These are phyloP conservation scores for Nycticebus coucang DNA, from an alignment of 2,113 vertebrate genomes.

Conservation along the genomic window DNA sequence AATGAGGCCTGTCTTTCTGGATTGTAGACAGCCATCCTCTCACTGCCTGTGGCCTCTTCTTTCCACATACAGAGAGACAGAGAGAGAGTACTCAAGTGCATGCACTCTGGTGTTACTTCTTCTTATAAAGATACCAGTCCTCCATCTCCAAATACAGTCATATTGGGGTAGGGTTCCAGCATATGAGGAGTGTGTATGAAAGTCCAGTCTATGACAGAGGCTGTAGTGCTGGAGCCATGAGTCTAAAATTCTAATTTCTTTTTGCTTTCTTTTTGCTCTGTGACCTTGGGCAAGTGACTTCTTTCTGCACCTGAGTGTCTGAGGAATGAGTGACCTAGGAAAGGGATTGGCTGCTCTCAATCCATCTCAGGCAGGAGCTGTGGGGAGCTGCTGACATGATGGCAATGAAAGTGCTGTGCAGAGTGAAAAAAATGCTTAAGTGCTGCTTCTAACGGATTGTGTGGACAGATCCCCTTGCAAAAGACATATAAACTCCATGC, in stretches of 20 bases:
- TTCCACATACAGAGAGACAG: neutral
- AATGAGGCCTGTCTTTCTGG: neutral
- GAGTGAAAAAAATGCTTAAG: neutral
- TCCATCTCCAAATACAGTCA: neutral
- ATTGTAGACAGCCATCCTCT: neutral
- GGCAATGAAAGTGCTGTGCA: neutral
- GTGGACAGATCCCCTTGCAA: neutral
- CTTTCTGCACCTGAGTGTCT: neutral
- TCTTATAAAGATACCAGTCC: neutral
- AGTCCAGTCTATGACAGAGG: neutral
- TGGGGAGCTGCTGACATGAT: neutral
- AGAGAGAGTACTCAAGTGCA: neutral
- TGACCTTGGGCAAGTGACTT: neutral
- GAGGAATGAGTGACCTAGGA: neutral
- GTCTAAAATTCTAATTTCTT: neutral
- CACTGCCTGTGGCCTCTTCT: neutral
- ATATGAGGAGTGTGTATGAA: rapidly evolving
- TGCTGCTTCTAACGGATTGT: neutral
- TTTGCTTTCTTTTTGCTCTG: neutral
- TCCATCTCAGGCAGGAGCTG: neutral
- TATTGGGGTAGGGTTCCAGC: neutral
- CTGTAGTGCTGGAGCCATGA: neutral
- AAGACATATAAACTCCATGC: neutral
- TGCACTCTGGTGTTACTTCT: neutral
- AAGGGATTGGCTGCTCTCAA: neutral